Conservation (phyloP, 2,888 invertebrate genomes). For the Clistopyga incitator region DNA sequence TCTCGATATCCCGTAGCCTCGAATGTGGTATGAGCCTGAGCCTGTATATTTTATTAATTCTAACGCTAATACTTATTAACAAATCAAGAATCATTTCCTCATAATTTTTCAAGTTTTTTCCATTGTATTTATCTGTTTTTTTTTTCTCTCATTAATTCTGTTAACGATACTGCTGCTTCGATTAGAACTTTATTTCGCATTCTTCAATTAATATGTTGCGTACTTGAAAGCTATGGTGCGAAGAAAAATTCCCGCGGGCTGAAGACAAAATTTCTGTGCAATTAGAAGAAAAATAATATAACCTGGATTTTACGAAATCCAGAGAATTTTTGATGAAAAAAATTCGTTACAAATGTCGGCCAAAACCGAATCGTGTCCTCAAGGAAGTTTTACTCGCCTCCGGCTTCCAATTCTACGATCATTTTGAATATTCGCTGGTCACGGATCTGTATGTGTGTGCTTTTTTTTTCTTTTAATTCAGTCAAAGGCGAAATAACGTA, state of each 20-base stretch:
- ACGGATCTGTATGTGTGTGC: not conserved
- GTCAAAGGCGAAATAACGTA: not conserved
- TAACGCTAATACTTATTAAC: conserved; percentile 58
- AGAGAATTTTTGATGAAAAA: not conserved
- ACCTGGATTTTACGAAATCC: not conserved
- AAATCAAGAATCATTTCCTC: conserved; percentile 4
- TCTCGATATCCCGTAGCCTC: conserved; percentile 64
- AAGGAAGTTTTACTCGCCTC: not conserved
- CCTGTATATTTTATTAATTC: conserved; percentile 68
- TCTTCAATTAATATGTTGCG: conserved; percentile 35
- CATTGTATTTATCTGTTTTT: conserved; percentile 42
- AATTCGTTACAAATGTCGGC: not conserved
- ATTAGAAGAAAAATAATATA: not conserved
- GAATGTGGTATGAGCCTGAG: conserved; percentile 71
- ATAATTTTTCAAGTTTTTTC: conserved; percentile 52
- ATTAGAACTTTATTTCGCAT: conserved; percentile 47
- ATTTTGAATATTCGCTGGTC: conserved; percentile 3
- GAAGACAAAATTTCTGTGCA: not conserved
- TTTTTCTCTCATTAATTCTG: conserved; percentile 43
- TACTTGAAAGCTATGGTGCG: conserved; percentile 25
- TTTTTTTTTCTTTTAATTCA: not conserved
- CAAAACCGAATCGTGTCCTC: not conserved
- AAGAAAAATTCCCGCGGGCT: conserved; percentile 43
- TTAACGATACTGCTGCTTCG: conserved; percentile 43
- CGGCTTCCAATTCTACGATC: not conserved